phyloP scores from a whole-genome alignment of 2,797 vertebrate genomes.

The Chelon auratus region DNA sequence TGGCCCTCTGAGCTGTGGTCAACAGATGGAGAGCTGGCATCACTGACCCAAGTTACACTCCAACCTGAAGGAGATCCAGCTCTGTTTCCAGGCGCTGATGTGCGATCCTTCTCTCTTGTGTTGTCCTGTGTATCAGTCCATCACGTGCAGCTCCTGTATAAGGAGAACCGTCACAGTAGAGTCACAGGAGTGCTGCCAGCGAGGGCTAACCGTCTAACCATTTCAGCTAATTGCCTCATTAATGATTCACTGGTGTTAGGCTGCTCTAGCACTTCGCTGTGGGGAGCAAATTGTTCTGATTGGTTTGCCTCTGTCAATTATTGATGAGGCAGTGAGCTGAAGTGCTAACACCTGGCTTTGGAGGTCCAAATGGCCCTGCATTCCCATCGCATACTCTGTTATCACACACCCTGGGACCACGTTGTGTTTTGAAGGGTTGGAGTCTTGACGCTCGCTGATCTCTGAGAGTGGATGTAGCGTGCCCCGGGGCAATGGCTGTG shows the following conservation, averaged over 20 bases:
- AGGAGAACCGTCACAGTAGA: conserved; percentile 61
- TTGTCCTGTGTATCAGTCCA: conserved; percentile 60
- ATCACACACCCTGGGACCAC: conserved; percentile 74
- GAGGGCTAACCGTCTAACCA: conserved; percentile 83
- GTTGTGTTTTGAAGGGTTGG: conserved; percentile 52
- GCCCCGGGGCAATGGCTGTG: conserved; percentile 63
- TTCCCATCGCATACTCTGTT: conserved; percentile 78
- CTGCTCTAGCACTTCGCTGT: conserved; percentile 86
- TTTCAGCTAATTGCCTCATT: conserved; percentile 89
- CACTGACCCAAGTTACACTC: conserved; percentile 60
- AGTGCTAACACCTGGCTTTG: conserved; percentile 85
- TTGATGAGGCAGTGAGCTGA: conserved; percentile 87
- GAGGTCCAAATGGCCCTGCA: conserved; percentile 79
- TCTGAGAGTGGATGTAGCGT: conserved; percentile 60
- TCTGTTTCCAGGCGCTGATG: conserved; percentile 39
- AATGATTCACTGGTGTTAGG: conserved; percentile 87
- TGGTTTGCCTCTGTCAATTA: conserved; percentile 89
- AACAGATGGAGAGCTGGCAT: conserved; percentile 78
- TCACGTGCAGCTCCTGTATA: conserved; percentile 57
- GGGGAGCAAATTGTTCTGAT: conserved; percentile 89
- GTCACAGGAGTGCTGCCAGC: conserved; percentile 77
- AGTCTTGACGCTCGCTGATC: conserved; percentile 55
- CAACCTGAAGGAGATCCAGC: conserved; percentile 52
- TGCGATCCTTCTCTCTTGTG: conserved; percentile 33
- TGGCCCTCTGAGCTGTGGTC: conserved; percentile 77